Evolutionary conservation across 2,888 invertebrate species (phyloP).

Genomic region (Rhabditoides inermis): DNA sequence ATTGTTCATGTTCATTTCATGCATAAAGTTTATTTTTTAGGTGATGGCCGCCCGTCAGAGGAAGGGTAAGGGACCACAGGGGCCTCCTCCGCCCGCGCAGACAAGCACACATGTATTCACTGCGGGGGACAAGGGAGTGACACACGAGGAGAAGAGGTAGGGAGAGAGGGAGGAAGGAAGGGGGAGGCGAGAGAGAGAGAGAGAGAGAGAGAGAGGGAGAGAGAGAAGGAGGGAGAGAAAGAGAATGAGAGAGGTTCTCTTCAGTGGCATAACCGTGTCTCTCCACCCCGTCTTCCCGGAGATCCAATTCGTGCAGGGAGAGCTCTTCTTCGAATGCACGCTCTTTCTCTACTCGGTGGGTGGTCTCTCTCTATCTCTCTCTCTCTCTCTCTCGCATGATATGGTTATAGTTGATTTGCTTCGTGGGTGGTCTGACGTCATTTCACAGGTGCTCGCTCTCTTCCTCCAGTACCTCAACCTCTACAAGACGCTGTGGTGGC

Average conservation of each 20-base stretch:
- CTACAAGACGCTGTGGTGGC: slow-evolving; percentile 93
- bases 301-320: slow-evolving; percentile 57
- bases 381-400: no score
- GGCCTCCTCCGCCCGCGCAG: no score
- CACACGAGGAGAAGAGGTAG: slow-evolving; percentile 1
- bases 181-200: slow-evolving; percentile 3
- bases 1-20: no score
- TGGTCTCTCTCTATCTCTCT: no score
- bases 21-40: no score
- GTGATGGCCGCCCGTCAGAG: no score
- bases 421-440: no score
- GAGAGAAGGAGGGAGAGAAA: slow-evolving; percentile 2
- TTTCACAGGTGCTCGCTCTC: no score
- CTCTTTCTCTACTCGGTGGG: slow-evolving; percentile 72
- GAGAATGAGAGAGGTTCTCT: not conserved
- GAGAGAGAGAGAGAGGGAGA: slow-evolving; percentile 3
- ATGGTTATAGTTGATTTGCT: no score
- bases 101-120: no score
- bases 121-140: not conserved
- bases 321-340: slow-evolving; percentile 75
- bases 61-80: no score
- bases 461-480: slow-evolving; percentile 83
- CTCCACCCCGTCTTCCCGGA: slow-evolving; percentile 34
- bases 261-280: slow-evolving; percentile 20
- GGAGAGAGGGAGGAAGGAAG: slow-evolving; percentile 5